A percentile compares a stretch with the other conserved stretches of the same genome.
These are phyloP conservation scores for Calephelis virginiensis DNA, from an alignment of 1,140 invertebrate species.

Conservation along the genomic window DNA sequence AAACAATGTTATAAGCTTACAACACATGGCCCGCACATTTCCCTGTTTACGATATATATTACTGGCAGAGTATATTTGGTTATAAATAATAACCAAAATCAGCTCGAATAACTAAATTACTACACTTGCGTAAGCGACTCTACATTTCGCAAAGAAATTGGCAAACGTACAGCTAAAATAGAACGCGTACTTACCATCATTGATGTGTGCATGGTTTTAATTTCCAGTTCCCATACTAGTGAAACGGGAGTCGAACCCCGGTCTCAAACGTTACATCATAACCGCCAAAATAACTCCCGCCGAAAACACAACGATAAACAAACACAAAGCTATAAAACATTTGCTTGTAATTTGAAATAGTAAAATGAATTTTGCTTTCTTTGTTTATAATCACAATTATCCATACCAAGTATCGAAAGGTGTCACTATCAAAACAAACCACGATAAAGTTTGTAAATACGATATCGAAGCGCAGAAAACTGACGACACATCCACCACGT, in stretches of 20 bases:
- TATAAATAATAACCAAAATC: background rate
- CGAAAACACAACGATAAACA: constrained; percentile 50
- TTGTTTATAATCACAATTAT: constrained; percentile 31
- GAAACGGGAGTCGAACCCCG: constrained; percentile 57
- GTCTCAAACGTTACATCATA: constrained; percentile 66
- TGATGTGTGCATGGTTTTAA: constrained; percentile 67
- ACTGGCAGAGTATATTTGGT: background rate
- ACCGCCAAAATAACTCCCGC: constrained; percentile 60
- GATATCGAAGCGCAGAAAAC: constrained; percentile 33
- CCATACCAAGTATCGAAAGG: constrained; percentile 33
- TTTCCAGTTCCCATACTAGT: constrained; percentile 40
- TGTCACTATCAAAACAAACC: constrained; percentile 58
- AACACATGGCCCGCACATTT: constrained; percentile 26
- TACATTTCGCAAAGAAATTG: constrained; percentile 24
- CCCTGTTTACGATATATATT: constrained; percentile 27
- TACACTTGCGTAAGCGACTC: constrained; percentile 12
- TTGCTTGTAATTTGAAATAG: constrained; percentile 16
- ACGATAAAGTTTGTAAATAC: constrained; percentile 73
- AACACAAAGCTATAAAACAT: constrained; percentile 57
- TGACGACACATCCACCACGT: constrained; percentile 34
- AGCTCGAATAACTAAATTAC: background rate
- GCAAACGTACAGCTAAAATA: constrained; percentile 29
- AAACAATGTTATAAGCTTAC: constrained; percentile 22
- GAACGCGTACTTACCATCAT: constrained; percentile 62
- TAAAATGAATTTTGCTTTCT: constrained; percentile 18